These are phyloP conservation scores for Brachyptera risi DNA, from an alignment of 2,888 invertebrate genomes.

Conservation along the genomic window DNA sequence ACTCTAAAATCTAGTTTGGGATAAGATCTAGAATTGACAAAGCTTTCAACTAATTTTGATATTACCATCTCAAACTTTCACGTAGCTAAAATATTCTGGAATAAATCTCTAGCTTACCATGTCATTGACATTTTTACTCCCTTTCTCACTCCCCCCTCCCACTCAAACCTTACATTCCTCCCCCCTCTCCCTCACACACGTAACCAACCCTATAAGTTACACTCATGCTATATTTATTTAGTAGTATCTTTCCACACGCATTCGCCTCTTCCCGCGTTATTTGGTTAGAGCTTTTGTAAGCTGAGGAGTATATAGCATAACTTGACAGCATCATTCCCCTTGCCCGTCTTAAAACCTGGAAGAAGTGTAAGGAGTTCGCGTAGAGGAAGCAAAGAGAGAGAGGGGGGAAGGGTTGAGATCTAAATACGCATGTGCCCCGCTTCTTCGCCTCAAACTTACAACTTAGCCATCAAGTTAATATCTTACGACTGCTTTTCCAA, in stretches of 20 bases:
- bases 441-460: background rate
- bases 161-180: too few relatives aligned
- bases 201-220: background rate
- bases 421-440: background rate
- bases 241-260: background rate
- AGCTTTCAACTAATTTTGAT: too few relatives aligned
- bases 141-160: too few relatives aligned
- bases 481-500: background rate
- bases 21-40: too few relatives aligned
- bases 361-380: background rate
- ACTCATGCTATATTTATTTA: constrained; percentile 4
- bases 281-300: constrained; percentile 7
- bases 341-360: background rate
- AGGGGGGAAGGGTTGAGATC: background rate
- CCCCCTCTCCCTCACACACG: too few relatives aligned
- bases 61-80: too few relatives aligned
- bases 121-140: too few relatives aligned
- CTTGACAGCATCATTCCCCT: constrained; percentile 5
- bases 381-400: background rate
- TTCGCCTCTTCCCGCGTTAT: too few relatives aligned
- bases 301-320: background rate
- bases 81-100: too few relatives aligned
- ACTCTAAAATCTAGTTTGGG: too few relatives aligned
- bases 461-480: constrained; percentile 8
- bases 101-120: too few relatives aligned